Base-by-base conservation (phyloP, 2,888 invertebrate species). In the Hypercompe scribonia region DNA sequence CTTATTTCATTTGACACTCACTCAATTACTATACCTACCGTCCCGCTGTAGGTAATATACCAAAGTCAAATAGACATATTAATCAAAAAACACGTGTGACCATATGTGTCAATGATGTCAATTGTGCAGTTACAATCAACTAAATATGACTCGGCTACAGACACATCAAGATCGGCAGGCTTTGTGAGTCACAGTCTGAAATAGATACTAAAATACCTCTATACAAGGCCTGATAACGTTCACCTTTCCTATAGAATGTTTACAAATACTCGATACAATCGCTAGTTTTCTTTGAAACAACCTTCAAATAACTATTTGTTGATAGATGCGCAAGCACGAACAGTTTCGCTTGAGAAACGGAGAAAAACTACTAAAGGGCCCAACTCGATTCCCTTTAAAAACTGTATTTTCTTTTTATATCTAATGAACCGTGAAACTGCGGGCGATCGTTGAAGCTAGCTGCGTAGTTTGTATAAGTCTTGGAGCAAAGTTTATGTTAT, bases 351-450 rank as follows among this genome's bases (percentile, higher is more conserved):
- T 87, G 88, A 90, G 90, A 90, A 87, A 88, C 88, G 77, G 72
- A 84, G 73, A 82, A 82, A 81, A 84, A 78, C 75, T 73, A 54
- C 81, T 88, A 89, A 91, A 92, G 90, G 88, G 90, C 87, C 87
- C 86, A 69, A 84, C 86, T 86, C 85, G 84, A 90, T 90, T 91
- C 91, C 80, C 34, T 91, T 92, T 90, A 92, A 92, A 46, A 92
- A 85, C 85, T 87, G 84, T 88, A 90, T 92, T 92, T 92, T 91
- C 90, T 91, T 92, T 93, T 92, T 90, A 91, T 89, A 89, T 88
- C 88, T 91, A 89, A 91, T 92, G 92, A 91, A 91, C 90, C 89
- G 89, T 88, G 89, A 91, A 91, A 92, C 91, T 91, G 91, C 91
- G 90, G 90, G 90, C 82, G 87, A 87, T 87, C 88, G 87, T 80